Evolutionary conservation across 2,888 invertebrate genomes (phyloP).

Genomic region (Saturnia pavonia): DNA sequence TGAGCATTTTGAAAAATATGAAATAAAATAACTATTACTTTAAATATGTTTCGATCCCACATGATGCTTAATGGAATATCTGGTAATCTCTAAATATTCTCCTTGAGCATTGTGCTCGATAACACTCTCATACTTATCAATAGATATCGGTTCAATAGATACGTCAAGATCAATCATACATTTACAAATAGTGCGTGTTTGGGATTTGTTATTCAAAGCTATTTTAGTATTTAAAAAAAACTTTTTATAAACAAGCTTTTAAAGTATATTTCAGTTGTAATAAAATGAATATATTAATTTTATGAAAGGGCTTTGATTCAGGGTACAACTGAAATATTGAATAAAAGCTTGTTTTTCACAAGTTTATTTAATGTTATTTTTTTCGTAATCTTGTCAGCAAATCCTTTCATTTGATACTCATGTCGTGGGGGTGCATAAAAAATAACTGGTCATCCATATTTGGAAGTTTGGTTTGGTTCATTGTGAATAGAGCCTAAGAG

Average conservation of each 20-base stretch:
- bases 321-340: too few relatives aligned
- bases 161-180: not conserved
- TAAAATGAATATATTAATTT: too few relatives aligned
- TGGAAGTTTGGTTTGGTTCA: too few relatives aligned
- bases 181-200: not conserved
- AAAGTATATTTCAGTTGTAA: too few relatives aligned
- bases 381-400: too few relatives aligned
- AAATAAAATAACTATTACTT: slow-evolving; percentile 27
- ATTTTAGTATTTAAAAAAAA: not conserved
- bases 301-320: too few relatives aligned
- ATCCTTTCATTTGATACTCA: too few relatives aligned
- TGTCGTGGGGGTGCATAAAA: too few relatives aligned
- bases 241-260: not conserved
- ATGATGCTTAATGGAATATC: slow-evolving; percentile 25
- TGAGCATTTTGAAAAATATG: slow-evolving; percentile 28
- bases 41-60: slow-evolving; percentile 26
- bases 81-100: not conserved
- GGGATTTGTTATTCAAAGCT: not conserved
- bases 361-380: too few relatives aligned
- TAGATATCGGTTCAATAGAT: not conserved
- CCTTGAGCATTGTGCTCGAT: not conserved
- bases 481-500: not conserved
- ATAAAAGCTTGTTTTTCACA: not conserved
- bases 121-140: slow-evolving; percentile 11
- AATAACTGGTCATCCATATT: too few relatives aligned